Base-by-base conservation (phyloP, 2,888 invertebrate species). In the Machimus rusticus region DNA sequence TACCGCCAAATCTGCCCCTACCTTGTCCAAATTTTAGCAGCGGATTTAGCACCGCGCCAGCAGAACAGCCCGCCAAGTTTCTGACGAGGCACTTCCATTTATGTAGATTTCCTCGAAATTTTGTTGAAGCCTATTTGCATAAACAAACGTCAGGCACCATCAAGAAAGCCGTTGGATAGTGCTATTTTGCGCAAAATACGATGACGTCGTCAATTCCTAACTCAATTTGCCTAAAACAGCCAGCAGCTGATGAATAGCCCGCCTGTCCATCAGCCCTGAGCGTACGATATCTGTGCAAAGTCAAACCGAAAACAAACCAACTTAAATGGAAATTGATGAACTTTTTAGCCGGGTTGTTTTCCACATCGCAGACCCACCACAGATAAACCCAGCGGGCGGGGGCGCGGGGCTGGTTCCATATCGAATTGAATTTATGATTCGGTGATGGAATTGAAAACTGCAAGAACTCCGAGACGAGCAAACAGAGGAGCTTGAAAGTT, bases 281-380 rank as follows among this genome's bases (percentile, higher is more conserved):
- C 46, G 57, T 34, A 28, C 34, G 43, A 82, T 82, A 82, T 34
- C 31, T 23, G 34, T 34, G 57, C 57, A 66, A 82, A 82, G 82
- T 82, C 37, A 82, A 82, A 82, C 66, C 66, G 82, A 82, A 82
- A 57, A 66, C 82, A 66, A 82, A 66, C 82, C 82, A 82, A 74
- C 85, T 85, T 85, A 85, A 85, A 85, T 85, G 74, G 85, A 85
- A 85, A 85, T 74, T 85, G 85, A 85, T 85, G 85, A 85, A 74
- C 74, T 85, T 74, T 85, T 85, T 34, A 46, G 74, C 4, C 39
- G 28, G n/a, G 46, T 74, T 85, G 43, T 74, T 85, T 85, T 85
- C 74, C 74, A 34, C 55, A 57, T 12, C 19, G 57, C 37, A 66
- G 19, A 66, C 28, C 23, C 28, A 51, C 51, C 6, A n/a, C 51